A percentile compares a stretch with the other conserved stretches of the same genome.
These are phyloP conservation scores for Limenitis arthemis DNA, from an alignment of 2,888 invertebrate genomes.

Conservation along the genomic window DNA sequence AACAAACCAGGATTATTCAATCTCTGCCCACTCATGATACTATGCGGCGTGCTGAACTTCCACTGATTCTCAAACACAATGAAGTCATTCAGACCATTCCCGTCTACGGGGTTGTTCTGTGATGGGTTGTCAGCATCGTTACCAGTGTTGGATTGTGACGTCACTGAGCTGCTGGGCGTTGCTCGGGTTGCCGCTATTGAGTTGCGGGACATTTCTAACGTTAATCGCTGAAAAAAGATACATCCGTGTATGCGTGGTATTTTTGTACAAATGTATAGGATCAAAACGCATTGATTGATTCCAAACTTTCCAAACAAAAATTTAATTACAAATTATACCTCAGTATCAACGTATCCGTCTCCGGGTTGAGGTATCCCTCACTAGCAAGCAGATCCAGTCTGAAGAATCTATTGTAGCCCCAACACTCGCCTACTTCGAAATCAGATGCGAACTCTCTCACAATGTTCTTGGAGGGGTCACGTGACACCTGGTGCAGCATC, in stretches of 20 bases:
- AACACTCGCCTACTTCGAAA: conserved; percentile 96
- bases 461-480: conserved; percentile 89
- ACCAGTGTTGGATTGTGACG: conserved; percentile 26
- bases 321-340: conserved; percentile 59
- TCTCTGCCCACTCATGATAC: conserved; percentile 36
- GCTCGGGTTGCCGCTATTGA: conserved; percentile 71
- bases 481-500: conserved; percentile 92
- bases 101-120: conserved; percentile 59
- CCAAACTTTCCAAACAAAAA: conserved; percentile 5
- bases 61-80: conserved; percentile 45
- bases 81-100: conserved; percentile 42
- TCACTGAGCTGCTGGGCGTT: conserved; percentile 27
- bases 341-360: conserved; percentile 86
- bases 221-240: conserved; percentile 65
- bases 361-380: conserved; percentile 91
- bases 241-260: background rate
- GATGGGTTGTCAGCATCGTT: conserved; percentile 42
- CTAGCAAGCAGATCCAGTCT: conserved; percentile 89
- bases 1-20: conserved; percentile 43
- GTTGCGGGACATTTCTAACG: conserved; percentile 79
- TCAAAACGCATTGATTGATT: no score
- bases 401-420: conserved; percentile 97
- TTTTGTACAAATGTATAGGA: background rate
- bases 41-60: conserved; percentile 45
- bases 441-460: conserved; percentile 95